These are phyloP conservation scores for Sorex araneus DNA, from an alignment of 2,113 vertebrate species.

Conservation along the genomic window DNA sequence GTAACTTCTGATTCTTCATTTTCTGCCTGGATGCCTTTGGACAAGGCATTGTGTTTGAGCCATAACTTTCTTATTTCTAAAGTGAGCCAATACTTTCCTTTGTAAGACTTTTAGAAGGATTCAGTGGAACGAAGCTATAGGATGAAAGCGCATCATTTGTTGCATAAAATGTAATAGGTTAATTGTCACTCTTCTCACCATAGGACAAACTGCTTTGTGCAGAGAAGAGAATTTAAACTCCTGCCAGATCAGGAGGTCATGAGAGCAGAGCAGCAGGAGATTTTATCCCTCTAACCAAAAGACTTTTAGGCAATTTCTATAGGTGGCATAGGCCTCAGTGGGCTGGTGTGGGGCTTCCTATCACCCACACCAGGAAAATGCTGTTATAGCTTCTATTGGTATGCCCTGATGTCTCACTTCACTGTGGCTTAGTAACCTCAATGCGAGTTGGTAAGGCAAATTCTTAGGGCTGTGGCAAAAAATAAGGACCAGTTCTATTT, in stretches of 20 bases:
- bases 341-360: background rate
- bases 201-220: background rate
- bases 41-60: background rate
- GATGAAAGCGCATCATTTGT: background rate
- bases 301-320: background rate
- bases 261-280: background rate
- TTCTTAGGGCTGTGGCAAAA: conserved; percentile 7
- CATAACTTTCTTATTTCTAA: conserved; percentile 33
- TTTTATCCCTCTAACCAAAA: background rate
- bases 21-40: background rate
- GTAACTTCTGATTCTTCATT: background rate
- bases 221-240: background rate
- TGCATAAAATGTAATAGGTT: background rate
- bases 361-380: background rate
- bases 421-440: background rate
- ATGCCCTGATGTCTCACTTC: accelerated
- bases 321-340: background rate
- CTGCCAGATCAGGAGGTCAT: background rate
- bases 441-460: background rate
- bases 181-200: background rate
- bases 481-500: conserved; percentile 63
- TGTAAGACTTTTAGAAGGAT: background rate
- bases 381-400: background rate
- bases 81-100: background rate
- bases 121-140: background rate